Percentiles rank a stretch among this genome's conserved stretches.
Conservation (phyloP, 2,113 vertebrate species). For the Ptychochromis oligacanthus region DNA sequence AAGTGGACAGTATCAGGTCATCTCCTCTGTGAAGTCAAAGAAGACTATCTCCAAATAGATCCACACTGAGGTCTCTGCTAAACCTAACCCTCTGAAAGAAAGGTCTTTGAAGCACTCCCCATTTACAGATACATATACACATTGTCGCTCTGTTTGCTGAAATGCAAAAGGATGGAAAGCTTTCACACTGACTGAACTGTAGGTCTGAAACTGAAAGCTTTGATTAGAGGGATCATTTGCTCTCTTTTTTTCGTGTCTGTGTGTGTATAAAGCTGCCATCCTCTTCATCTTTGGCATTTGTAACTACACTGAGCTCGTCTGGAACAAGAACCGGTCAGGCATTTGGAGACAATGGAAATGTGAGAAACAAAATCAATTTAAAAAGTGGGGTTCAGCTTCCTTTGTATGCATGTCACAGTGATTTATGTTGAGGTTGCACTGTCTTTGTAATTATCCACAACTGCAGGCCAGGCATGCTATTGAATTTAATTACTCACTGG, state of each 20-base stretch:
- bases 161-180: not conserved
- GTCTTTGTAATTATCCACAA: conserved; percentile 50
- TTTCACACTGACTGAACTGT: not conserved
- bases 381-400: conserved; percentile 4
- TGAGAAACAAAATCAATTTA: conserved; percentile 29
- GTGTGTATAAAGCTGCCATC: not conserved
- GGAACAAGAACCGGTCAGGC: conserved; percentile 7
- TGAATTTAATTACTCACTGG: conserved; percentile 42
- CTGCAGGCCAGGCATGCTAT: conserved; percentile 2
- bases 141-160: not conserved
- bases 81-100: too few relatives aligned
- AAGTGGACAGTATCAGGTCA: conserved; percentile 53
- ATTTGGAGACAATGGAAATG: conserved; percentile 8
- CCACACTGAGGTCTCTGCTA: conserved; percentile 11
- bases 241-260: not conserved
- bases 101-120: not conserved
- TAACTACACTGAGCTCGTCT: not conserved
- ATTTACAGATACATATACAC: not conserved
- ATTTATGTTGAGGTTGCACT: conserved; percentile 49
- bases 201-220: not conserved
- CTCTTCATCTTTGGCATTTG: not conserved
- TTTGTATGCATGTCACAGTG: conserved; percentile 53
- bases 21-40: conserved; percentile 17
- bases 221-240: not conserved
- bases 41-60: conserved; percentile 33